Conservation (phyloP, 2,113 vertebrate genomes). For the Glaucidium brasilianum region DNA sequence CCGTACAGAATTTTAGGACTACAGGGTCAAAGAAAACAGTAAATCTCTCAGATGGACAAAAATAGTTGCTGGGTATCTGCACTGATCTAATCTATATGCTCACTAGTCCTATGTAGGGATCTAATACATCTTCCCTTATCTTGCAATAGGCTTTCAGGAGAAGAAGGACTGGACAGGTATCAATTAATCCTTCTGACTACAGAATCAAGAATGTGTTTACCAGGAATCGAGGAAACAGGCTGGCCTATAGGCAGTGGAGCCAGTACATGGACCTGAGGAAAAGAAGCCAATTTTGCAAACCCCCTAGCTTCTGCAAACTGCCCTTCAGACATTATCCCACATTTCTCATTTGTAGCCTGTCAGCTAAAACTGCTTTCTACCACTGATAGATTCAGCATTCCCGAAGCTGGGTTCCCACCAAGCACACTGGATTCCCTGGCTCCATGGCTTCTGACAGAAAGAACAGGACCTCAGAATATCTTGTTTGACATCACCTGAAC, state of each 20-base stretch:
- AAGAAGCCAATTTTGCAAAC: not conserved
- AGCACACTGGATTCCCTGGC: not conserved
- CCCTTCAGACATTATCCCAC: not conserved
- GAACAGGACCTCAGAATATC: not conserved
- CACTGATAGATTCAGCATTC: not conserved
- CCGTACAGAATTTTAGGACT: not conserved
- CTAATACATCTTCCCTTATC: not conserved
- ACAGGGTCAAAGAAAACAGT: not conserved
- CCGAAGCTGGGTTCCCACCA: not conserved
- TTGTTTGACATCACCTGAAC: not conserved
- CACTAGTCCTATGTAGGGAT: not conserved
- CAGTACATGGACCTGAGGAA: not conserved
- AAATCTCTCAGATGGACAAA: not conserved
- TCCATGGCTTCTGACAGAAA: not conserved
- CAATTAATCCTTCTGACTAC: not conserved
- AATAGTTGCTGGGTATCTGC: not conserved
- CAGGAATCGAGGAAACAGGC: not conserved
- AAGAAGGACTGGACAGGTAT: not conserved
- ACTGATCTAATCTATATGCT: not conserved
- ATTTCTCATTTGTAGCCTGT: not conserved
- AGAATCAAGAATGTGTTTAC: not conserved
- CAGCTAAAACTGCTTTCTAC: not conserved
- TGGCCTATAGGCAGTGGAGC: fast-evolving
- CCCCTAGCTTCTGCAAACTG: not conserved
- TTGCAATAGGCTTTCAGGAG: not conserved